Evolutionary conservation across 2,797 vertebrate genomes (phyloP).

Genomic region (Hydrocynus forskahlii): DNA sequence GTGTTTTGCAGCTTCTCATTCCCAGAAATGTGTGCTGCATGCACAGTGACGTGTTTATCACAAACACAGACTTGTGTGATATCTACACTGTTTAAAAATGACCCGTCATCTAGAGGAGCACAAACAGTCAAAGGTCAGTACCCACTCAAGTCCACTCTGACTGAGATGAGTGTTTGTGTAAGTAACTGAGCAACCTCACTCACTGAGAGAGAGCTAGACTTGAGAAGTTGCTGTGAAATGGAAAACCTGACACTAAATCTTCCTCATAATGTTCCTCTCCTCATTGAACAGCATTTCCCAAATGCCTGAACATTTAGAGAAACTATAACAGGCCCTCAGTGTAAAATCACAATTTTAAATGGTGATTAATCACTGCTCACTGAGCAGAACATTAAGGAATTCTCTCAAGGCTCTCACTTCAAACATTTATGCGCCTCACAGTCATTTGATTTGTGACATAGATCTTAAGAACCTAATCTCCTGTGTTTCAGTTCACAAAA

Average conservation of each 20-base stretch:
- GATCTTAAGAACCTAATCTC: background rate
- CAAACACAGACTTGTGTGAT: background rate
- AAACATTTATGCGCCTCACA: background rate
- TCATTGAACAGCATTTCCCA: background rate
- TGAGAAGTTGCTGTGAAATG: background rate
- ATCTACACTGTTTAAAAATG: background rate
- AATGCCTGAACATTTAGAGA: background rate
- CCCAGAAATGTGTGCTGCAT: too few species aligned
- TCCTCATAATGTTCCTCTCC: background rate
- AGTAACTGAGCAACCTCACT: background rate
- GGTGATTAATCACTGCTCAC: conserved; percentile 8
- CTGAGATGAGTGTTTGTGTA: background rate
- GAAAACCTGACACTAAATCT: background rate
- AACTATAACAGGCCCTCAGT: background rate
- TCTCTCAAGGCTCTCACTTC: background rate
- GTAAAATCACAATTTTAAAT: background rate
- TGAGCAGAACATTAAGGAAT: conserved; percentile 11
- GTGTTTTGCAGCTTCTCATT: too few species aligned
- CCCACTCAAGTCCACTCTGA: background rate
- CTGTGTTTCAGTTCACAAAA: background rate
- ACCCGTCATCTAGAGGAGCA: background rate
- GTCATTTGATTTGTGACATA: background rate
- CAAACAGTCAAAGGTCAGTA: background rate
- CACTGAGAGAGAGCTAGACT: background rate
- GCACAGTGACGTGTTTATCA: too few species aligned